A percentile compares a stretch with the other conserved stretches of the same genome.
Evolutionary conservation across 1,140 invertebrate species (phyloP).

Genomic region (Teleogryllus occipitalis): DNA sequence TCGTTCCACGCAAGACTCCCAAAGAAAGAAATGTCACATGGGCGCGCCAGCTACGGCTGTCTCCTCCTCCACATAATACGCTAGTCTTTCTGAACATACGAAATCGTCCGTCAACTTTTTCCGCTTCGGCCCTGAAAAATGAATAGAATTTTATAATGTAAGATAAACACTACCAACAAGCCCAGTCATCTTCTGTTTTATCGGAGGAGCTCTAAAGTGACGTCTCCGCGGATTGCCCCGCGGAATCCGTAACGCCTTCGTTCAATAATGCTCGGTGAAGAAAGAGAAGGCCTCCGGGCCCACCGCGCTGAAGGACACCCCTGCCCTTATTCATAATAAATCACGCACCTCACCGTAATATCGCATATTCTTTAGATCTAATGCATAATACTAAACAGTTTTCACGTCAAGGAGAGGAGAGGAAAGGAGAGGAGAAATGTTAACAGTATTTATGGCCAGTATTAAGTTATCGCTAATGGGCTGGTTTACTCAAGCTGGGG

Average conservation of each 20-base stretch:
- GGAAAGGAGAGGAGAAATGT: not conserved
- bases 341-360: not conserved
- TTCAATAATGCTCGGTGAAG: not conserved
- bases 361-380: conserved; percentile 5
- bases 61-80: not conserved
- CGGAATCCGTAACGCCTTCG: not conserved
- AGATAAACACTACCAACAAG: not conserved
- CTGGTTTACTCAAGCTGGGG: not conserved
- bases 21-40: not conserved
- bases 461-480: conserved; percentile 4
- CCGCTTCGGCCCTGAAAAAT: not conserved
- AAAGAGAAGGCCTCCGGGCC: not conserved
- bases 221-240: no score
- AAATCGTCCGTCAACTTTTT: not conserved
- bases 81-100: not conserved
- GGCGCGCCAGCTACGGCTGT: not conserved
- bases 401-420: not conserved
- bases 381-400: not conserved
- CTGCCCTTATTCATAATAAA: not conserved
- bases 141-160: not conserved
- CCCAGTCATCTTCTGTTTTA: not conserved
- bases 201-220: not conserved
- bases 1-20: no score
- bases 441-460: not conserved
- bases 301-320: not conserved